phyloP scores from a whole-genome alignment of 1,140 invertebrate genomes.

The Drosophila chauvacae region DNA sequence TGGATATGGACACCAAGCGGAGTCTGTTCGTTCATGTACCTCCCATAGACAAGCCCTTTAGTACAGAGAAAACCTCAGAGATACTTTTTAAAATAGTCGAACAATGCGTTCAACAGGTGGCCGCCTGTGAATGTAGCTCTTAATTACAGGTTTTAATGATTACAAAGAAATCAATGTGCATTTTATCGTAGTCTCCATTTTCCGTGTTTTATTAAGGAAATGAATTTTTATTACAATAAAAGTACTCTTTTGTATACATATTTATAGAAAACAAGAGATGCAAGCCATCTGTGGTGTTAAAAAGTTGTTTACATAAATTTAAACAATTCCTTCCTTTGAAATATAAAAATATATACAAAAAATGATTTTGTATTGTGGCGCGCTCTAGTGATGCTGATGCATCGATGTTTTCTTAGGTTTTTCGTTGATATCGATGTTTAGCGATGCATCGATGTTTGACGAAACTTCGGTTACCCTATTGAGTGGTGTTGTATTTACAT shows the following conservation, averaged over 20 bases:
- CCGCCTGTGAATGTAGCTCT: slow-evolving; percentile 18
- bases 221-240: slow-evolving; percentile 1
- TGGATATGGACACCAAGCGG: slow-evolving; percentile 85
- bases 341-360: no score
- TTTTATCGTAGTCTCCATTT: slow-evolving; percentile 18
- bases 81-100: slow-evolving; percentile 86
- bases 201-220: slow-evolving; percentile 7
- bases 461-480: no score
- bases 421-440: no score
- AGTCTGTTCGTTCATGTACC: slow-evolving; percentile 88
- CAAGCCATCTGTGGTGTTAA: not conserved
- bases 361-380: no score
- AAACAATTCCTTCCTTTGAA: not conserved
- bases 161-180: slow-evolving; percentile 5
- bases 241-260: slow-evolving; percentile 1
- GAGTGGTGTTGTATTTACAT: no score
- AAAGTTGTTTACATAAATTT: not conserved
- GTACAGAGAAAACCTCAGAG: slow-evolving; percentile 85
- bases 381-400: no score
- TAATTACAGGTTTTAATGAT: not conserved
- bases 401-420: no score
- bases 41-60: slow-evolving; percentile 86
- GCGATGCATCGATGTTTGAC: no score
- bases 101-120: slow-evolving; percentile 71
- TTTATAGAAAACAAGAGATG: not conserved